Evolutionary conservation across 2,113 vertebrate species (phyloP), one percentile per base, ranked within the genome.

Genomic region (Thamnaconus septentrionalis): DNA sequence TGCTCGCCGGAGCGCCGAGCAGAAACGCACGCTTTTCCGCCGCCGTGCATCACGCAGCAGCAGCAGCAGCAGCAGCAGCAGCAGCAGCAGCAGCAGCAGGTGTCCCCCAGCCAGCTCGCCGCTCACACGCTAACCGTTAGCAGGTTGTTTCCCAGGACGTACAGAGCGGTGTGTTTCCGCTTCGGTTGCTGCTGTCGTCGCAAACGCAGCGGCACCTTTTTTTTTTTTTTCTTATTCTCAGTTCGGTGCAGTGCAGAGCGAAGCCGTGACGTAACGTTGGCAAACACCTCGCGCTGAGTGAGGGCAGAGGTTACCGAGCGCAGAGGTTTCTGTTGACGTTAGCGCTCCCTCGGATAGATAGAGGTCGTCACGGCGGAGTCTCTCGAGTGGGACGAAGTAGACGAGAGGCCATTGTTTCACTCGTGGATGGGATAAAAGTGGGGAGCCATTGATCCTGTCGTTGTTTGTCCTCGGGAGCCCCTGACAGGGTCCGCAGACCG

Each of bases 11-110:
- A 44, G 64, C 41, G 64, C 41, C 61, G 54, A 60, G 60, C 59
- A 62, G 61, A 66, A 66, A 73, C 59, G 66, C 0, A 3, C 45
- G 9, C 60, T 82, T 72, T 31, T 31, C 18, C 18, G 18, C 18
- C 18, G 18, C 5, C 60, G 52, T 18, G 59, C 18, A 5, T 74
- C 64, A 65, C 41, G 49, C 39, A 4, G 66, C 58, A 54, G 68
- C 68, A 31, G 18, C 18, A 31, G 18, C 18, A 31, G 18, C 18
- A 31, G 18, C 18, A 31, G 18, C 18, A 31, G 18, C 18, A 31
- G 18, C 18, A 31, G 18, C 18, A 31, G 18, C 18, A 31, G 18
- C 18, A 31, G 18, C 18, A 31, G 18, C 18, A 31, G 18, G 18
- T 31, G 18, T 31, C 18, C 18, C 18, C 18, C 18, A 31, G 18